phyloP scores from a whole-genome alignment of 2,888 invertebrate genomes.

The Epinotia demarniana region DNA sequence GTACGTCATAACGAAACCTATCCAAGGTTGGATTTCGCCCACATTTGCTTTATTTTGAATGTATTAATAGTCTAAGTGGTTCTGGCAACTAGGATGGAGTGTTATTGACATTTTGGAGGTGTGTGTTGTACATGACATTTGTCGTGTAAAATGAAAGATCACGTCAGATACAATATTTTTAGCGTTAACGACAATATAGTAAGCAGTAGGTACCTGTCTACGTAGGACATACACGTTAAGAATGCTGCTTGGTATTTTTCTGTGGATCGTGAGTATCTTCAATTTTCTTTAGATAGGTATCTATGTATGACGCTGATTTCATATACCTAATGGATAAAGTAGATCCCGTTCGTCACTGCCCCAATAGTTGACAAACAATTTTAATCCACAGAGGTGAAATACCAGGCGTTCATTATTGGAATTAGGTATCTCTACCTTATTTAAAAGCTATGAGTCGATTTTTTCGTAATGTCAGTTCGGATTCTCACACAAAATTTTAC shows the following conservation, averaged over 20 bases:
- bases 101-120: slow-evolving; percentile 36
- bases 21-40: neutral
- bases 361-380: no score
- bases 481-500: no score
- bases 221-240: neutral
- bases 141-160: slow-evolving; percentile 22
- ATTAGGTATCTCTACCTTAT: no score
- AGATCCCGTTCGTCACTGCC: no score
- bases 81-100: slow-evolving; percentile 34
- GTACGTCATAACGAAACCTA: neutral
- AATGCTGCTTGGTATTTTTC: neutral
- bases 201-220: neutral
- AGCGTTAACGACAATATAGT: neutral
- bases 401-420: no score
- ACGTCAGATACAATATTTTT: slow-evolving; percentile 20
- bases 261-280: no score
- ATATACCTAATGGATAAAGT: no score
- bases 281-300: no score
- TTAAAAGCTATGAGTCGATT: no score
- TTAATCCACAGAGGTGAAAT: no score
- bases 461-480: no score
- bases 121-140: slow-evolving; percentile 33
- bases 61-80: slow-evolving; percentile 28
- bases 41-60: slow-evolving; percentile 21
- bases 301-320: no score